Percentiles rank a stretch among this genome's conserved stretches.
Evolutionary conservation across 2,888 invertebrate species (phyloP).

Genomic region (Bhutanitis thaidina): DNA sequence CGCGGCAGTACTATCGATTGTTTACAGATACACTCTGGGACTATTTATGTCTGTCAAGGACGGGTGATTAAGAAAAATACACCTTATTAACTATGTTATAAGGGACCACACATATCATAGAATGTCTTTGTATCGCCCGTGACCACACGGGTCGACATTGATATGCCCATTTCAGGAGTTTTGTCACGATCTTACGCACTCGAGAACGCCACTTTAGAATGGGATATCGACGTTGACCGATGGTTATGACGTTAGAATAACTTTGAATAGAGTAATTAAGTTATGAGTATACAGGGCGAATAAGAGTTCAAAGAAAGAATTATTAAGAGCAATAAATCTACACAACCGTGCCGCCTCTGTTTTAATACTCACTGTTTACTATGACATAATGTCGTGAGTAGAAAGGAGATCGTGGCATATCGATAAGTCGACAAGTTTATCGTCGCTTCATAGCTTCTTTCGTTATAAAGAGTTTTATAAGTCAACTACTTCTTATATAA

Average conservation of each 20-base stretch:
- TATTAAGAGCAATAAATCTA: slow-evolving; percentile 42
- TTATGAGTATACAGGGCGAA: slow-evolving; percentile 63
- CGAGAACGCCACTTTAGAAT: slow-evolving; percentile 56
- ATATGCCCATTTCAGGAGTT: slow-evolving; percentile 71
- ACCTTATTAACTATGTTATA: slow-evolving; percentile 44
- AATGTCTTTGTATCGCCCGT: slow-evolving; percentile 29
- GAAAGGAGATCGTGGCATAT: slow-evolving; percentile 16
- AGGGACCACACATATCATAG: slow-evolving; percentile 26
- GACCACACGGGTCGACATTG: slow-evolving; percentile 55
- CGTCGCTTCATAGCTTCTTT: slow-evolving; percentile 5
- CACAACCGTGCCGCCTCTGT: slow-evolving; percentile 18
- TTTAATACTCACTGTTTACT: slow-evolving; percentile 37
- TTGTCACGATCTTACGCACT: slow-evolving; percentile 66
- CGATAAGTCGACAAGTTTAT: slow-evolving; percentile 17
- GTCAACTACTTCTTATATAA: slow-evolving; percentile 12
- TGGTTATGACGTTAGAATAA: slow-evolving; percentile 75
- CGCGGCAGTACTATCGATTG: slow-evolving; percentile 63
- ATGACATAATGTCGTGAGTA: slow-evolving; percentile 32
- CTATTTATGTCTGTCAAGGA: slow-evolving; percentile 43
- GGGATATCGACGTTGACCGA: slow-evolving; percentile 69
- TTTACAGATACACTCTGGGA: slow-evolving; percentile 54
- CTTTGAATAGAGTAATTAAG: slow-evolving; percentile 75
- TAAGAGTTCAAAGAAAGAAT: slow-evolving; percentile 45
- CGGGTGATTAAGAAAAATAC: slow-evolving; percentile 42
- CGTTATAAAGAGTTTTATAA: slow-evolving; percentile 5